Conservation (phyloP, 1,140 invertebrate species). For the Subanguina moxae region DNA sequence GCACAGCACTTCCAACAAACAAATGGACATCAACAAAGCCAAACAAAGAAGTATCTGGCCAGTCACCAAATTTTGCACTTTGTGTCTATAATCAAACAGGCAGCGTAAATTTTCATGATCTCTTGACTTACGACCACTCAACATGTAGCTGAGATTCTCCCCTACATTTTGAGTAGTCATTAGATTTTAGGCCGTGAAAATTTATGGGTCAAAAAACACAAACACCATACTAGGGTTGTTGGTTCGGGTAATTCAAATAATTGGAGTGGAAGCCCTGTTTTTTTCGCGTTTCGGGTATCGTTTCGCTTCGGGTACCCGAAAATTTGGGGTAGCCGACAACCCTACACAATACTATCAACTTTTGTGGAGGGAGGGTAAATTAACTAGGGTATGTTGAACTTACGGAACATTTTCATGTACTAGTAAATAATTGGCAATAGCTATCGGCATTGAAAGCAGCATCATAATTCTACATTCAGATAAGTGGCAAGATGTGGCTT, state of each 20-base stretch:
- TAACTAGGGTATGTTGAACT: conserved; percentile 24
- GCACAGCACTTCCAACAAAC: conserved; percentile 48
- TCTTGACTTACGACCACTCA: too few relatives aligned
- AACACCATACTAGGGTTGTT: too few relatives aligned
- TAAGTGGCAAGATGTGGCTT: conserved; percentile 43
- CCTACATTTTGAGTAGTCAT: too few relatives aligned
- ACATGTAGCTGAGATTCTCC: neutral
- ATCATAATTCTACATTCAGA: conserved; percentile 55
- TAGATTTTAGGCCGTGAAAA: too few relatives aligned
- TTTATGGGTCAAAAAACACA: too few relatives aligned
- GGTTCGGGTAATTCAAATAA: too few relatives aligned
- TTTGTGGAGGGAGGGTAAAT: too few relatives aligned
- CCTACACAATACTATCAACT: too few relatives aligned
- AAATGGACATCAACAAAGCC: conserved; percentile 40
- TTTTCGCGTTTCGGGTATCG: too few relatives aligned
- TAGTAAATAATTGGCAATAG: conserved; percentile 45
- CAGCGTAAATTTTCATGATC: neutral
- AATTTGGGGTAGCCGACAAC: too few relatives aligned
- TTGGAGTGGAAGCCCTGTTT: too few relatives aligned
- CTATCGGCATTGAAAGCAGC: conserved; percentile 39
- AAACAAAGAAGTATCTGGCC: conserved; percentile 38
- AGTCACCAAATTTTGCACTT: conserved; percentile 38
- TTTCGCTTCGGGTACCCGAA: too few relatives aligned
- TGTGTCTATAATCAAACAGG: conserved; percentile 32
- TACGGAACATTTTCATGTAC: conserved; percentile 46